Percentiles rank a stretch among this genome's conserved stretches.
Conservation (phyloP, 2,888 invertebrate species). For the Hyalella azteca region DNA sequence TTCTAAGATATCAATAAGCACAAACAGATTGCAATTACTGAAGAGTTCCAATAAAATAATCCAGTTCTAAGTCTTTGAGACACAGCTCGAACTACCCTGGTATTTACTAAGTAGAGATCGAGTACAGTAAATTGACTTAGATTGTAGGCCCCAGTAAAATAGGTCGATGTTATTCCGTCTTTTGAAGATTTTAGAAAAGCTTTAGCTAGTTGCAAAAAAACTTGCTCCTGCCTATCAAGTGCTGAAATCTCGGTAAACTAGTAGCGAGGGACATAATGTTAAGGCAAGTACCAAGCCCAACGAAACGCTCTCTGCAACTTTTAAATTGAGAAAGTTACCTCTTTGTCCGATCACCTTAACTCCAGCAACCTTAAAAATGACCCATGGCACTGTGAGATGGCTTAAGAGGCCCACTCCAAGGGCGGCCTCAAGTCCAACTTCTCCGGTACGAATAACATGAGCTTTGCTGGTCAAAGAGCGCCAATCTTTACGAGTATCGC, state of each 20-base stretch:
- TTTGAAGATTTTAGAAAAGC: constrained; percentile 8
- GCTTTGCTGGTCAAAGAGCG: neutral
- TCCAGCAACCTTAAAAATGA: constrained; percentile 30
- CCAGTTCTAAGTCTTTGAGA: too few species aligned
- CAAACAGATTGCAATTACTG: too few species aligned
- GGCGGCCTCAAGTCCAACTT: neutral
- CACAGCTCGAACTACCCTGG: too few species aligned
- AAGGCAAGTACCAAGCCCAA: constrained; percentile 34
- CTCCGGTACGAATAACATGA: constrained; percentile 14
- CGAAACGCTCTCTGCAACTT: constrained; percentile 36
- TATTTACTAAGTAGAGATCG: too few species aligned
- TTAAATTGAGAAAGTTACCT: constrained; percentile 37
- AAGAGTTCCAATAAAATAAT: too few species aligned
- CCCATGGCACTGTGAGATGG: constrained; percentile 17
- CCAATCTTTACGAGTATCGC: constrained; percentile 19
- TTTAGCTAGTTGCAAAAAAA: constrained; percentile 6
- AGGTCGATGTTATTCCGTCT: too few species aligned
- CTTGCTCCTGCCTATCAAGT: constrained; percentile 24
- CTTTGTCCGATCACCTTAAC: constrained; percentile 37
- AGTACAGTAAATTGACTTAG: too few species aligned
- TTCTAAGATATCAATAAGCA: too few species aligned
- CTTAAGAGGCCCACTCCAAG: neutral
- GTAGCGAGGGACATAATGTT: constrained; percentile 29
- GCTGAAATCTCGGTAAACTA: constrained; percentile 28
- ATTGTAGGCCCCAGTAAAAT: too few species aligned